A percentile compares a stretch with the other conserved stretches of the same genome.
Conservation (phyloP, 1,140 invertebrate genomes). For the Odontomachus brunneus region DNA sequence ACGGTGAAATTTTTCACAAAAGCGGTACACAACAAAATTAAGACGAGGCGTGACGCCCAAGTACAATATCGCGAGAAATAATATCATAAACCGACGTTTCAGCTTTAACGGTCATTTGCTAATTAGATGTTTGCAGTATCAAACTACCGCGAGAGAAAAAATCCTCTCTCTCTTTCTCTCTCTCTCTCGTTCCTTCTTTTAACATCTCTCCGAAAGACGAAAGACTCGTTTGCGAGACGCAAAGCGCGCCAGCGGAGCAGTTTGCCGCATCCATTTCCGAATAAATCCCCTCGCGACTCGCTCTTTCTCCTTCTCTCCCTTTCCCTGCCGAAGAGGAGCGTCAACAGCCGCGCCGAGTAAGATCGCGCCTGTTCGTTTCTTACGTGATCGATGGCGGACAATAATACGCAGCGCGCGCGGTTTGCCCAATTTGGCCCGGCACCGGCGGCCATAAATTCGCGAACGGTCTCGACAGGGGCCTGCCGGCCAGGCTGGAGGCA, state of each 20-base stretch:
- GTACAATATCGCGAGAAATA: not conserved
- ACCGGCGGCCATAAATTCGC: constrained; percentile 66
- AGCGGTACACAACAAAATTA: not conserved
- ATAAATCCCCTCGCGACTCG: not conserved
- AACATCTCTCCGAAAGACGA: too few relatives aligned
- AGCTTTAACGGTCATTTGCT: not conserved
- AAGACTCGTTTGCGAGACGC: too few relatives aligned
- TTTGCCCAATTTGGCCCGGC: constrained; percentile 51
- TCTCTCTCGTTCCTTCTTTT: too few relatives aligned
- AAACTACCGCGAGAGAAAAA: not conserved
- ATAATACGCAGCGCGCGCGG: constrained; percentile 47
- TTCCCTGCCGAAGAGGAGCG: too few relatives aligned
- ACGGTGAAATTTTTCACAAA: not conserved
- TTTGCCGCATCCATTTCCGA: not conserved
- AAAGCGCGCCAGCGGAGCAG: too few relatives aligned
- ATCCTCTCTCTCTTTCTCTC: not conserved
- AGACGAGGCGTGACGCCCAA: not conserved
- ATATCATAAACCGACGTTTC: not conserved
- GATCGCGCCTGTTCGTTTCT: constrained; percentile 35
- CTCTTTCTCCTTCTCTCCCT: not conserved
- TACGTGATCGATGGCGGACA: constrained; percentile 66
- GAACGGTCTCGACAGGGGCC: constrained; percentile 55
- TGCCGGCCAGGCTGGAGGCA: constrained; percentile 20
- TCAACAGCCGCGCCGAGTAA: constrained; percentile 11
- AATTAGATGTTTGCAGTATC: constrained; percentile 14